Evolutionary conservation across 1,140 invertebrate genomes (phyloP).

Genomic region (Drosophila nebulosa): DNA sequence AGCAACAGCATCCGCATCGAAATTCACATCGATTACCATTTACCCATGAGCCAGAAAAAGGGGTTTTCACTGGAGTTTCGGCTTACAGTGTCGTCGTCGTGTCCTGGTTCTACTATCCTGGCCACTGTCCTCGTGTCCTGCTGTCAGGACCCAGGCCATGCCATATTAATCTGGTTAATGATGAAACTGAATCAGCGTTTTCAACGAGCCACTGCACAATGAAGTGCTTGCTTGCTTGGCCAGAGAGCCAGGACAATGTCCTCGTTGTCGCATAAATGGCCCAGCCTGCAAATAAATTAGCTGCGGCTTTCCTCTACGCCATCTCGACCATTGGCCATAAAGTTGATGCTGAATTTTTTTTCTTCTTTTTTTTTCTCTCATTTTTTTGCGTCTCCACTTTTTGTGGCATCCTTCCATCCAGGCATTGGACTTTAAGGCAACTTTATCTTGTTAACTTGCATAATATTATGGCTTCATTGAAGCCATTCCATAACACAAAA

Average conservation of each 20-base stretch:
- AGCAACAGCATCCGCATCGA: slow-evolving; percentile 16
- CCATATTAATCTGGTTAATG: slow-evolving; percentile 81
- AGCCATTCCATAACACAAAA: slow-evolving; percentile 5
- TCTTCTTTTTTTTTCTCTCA: slow-evolving; percentile 4
- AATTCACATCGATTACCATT: slow-evolving; percentile 55
- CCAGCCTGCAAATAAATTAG: slow-evolving; percentile 72
- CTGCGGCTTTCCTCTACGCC: slow-evolving; percentile 54
- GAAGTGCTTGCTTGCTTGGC: slow-evolving; percentile 35
- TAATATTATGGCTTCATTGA: slow-evolving; percentile 38
- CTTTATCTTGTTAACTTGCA: slow-evolving; percentile 46
- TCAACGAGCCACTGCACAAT: slow-evolving; percentile 76
- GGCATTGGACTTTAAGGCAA: slow-evolving; percentile 42
- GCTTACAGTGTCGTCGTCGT: slow-evolving; percentile 17
- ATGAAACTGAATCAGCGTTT: slow-evolving; percentile 81
- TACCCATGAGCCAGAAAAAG: slow-evolving; percentile 19
- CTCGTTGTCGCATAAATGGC: slow-evolving; percentile 54
- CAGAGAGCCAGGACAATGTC: slow-evolving; percentile 9
- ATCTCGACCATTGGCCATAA: slow-evolving; percentile 60
- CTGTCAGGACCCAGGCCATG: slow-evolving; percentile 48
- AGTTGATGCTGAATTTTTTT: slow-evolving; percentile 28
- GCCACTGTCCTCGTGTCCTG: background rate
- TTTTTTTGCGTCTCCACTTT: slow-evolving; percentile 15
- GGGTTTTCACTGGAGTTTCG: slow-evolving; percentile 29
- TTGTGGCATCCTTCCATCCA: background rate
- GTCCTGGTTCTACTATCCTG: slow-evolving; percentile 6